These are phyloP conservation scores for Calosoma granatense DNA, from an alignment of 1,140 invertebrate species.

Conservation along the genomic window DNA sequence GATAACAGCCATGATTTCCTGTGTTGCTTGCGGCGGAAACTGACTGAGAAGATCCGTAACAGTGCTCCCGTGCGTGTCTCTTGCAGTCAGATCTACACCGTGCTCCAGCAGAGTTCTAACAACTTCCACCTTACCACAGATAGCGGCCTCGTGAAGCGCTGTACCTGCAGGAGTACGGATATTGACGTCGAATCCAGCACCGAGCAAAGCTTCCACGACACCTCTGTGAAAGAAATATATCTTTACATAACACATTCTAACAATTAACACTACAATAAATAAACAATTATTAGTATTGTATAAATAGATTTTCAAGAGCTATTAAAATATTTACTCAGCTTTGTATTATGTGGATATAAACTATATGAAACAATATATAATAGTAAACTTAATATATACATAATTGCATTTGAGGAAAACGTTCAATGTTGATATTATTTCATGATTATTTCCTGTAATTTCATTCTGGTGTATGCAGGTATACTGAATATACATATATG, in stretches of 20 bases:
- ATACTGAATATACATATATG: too few species aligned
- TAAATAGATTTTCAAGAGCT: too few species aligned
- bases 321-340: too few species aligned
- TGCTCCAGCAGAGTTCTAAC: conserved; percentile 71
- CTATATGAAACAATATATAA: too few species aligned
- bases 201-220: conserved; percentile 72
- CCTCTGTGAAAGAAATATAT: conserved; percentile 43
- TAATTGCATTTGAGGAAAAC: too few species aligned
- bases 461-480: too few species aligned
- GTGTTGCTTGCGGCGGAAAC: conserved; percentile 80
- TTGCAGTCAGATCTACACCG: conserved; percentile 71
- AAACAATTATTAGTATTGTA: too few species aligned
- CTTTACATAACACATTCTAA: background rate
- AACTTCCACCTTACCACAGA: conserved; percentile 88
- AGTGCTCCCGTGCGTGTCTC: conserved; percentile 69
- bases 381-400: too few species aligned
- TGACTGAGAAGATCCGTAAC: conserved; percentile 79
- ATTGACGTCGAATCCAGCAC: conserved; percentile 83
- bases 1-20: conserved; percentile 73
- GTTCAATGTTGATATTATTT: too few species aligned
- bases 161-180: conserved; percentile 78
- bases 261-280: background rate
- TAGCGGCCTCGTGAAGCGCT: conserved; percentile 88
- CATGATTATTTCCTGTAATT: too few species aligned
- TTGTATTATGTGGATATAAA: too few species aligned